phyloP scores from a whole-genome alignment of 2,888 invertebrate genomes.

The Ptychoptera albimana region DNA sequence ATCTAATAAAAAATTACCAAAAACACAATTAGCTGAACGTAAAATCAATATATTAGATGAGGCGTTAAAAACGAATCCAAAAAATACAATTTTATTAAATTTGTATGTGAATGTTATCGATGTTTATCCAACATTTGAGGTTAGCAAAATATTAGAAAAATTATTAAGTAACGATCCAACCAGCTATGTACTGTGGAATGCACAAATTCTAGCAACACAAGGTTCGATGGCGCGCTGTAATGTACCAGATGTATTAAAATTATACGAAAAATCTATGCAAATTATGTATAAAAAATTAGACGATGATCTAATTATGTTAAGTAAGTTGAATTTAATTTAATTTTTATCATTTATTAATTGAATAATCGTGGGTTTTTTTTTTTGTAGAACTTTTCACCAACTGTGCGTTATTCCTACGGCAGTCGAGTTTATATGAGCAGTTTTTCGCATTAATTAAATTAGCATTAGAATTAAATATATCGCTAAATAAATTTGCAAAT shows the following conservation, averaged over 20 bases:
- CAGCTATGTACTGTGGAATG: conserved; percentile 24
- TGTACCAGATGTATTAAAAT: conserved; percentile 37
- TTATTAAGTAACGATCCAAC: conserved; percentile 32
- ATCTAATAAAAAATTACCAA: conserved; percentile 18
- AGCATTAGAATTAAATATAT: conserved; percentile 49
- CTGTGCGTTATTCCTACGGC: conserved; percentile 40
- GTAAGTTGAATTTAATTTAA: conserved; percentile 7
- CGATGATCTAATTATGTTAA: conserved; percentile 12
- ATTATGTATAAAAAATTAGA: conserved; percentile 22
- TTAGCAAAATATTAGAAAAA: conserved; percentile 32
- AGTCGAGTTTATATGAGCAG: conserved; percentile 58
- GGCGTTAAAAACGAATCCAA: conserved; percentile 39
- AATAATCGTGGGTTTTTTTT: conserved; percentile 24
- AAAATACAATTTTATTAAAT: conserved; percentile 34
- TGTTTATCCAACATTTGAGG: conserved; percentile 41
- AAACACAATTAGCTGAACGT: conserved; percentile 31
- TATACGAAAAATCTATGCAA: conserved; percentile 34
- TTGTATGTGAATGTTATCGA: conserved; percentile 26
- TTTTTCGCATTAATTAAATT: conserved; percentile 55
- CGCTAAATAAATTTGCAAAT: conserved; percentile 25
- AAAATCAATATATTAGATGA: conserved; percentile 45
- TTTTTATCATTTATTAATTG: neutral
- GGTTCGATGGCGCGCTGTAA: conserved; percentile 45
- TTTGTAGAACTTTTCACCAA: conserved; percentile 34
- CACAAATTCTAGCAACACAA: conserved; percentile 25